Conservation (phyloP, 2,113 vertebrate species). For the Stigmatopora nigra region DNA sequence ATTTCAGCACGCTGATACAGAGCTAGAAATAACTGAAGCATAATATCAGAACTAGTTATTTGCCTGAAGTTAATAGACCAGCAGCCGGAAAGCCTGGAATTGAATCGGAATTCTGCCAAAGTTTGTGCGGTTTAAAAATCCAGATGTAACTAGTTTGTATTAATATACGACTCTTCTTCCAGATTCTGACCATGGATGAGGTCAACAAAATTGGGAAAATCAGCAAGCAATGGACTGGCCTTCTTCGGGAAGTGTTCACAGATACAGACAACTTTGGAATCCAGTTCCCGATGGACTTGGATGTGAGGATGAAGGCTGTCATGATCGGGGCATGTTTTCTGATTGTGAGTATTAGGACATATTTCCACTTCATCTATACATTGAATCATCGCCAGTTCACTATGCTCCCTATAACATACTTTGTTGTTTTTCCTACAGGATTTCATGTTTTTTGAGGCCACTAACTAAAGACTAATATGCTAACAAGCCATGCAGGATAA, state of each 20-base stretch:
- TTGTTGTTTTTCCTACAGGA: conserved; percentile 62
- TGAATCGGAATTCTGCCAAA: conserved; percentile 4
- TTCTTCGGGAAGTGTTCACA: conserved; percentile 79
- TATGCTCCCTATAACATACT: neutral
- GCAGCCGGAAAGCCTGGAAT: conserved; percentile 3
- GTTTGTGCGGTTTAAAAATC: conserved; percentile 9
- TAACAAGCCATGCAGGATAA: neutral
- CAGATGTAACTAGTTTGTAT: conserved; percentile 10
- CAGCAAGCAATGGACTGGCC: conserved; percentile 87
- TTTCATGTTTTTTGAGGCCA: conserved; percentile 85
- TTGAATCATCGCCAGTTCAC: neutral
- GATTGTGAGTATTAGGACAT: conserved; percentile 76
- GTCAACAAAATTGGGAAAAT: conserved; percentile 77
- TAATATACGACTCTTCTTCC: conserved; percentile 11
- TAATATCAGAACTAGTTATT: conserved; percentile 26
- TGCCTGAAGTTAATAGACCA: conserved; percentile 9
- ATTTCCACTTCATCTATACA: neutral
- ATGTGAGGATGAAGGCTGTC: conserved; percentile 88
- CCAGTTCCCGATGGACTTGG: conserved; percentile 86
- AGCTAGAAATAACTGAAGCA: conserved; percentile 35
- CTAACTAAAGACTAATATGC: conserved; percentile 39
- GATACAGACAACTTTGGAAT: conserved; percentile 89
- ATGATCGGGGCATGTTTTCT: conserved; percentile 92
- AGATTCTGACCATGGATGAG: conserved; percentile 84
- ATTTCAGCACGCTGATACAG: conserved; percentile 43